Evolutionary conservation across 2,797 vertebrate species (phyloP), one percentile per base, ranked within the genome.

Genomic region (Fringilla coelebs): DNA sequence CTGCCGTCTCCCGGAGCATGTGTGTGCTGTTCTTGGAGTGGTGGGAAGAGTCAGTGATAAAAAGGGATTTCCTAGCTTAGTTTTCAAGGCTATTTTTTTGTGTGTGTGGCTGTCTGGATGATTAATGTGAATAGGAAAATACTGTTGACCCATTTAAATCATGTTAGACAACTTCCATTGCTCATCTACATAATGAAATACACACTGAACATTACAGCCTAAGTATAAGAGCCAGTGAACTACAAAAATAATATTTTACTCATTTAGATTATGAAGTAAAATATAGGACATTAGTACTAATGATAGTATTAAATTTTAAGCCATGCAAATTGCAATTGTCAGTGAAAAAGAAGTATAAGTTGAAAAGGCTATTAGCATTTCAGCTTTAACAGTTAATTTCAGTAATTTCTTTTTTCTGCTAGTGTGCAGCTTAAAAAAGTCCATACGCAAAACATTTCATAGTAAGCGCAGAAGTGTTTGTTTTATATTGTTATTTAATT

Each of bases 81-180:
- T 97, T 97, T 97, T 91, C 90, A 92, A 84, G 78, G 63, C 28
- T 45, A 6, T 52, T 72, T 88, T 61, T 89, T 58, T 73, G 25
- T 90, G 61, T 85, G 54, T 6, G 40, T 83, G 89, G 84, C 96
- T 98, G 97, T 98, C 97, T 90, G 85, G 95, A 91, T 98, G 97
- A 98, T 98, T 97, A 98, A 98, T 97, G 97, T 95, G 97, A 97
- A 87, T 96, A 97, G 97, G 96, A 98, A 98, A 98, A 97, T 97
- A 97, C 96, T 97, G 96, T 97, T 98, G 98, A 98, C 97, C 97
- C 97, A 98, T 97, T 98, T 98, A 98, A 98, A 98, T 98, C 96
- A 96, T 94, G 97, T 97, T 97, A 97, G 92, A 94, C 74, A 92
- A 97, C 94, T 97, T 97, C 96, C 96, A 95, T 96, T 93, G 97